Evolutionary conservation across 37 sponge, comb jelly and placozoan genomes (phyloP), one percentile per base, ranked within the genome.

Genomic region (Halichondria panicea): DNA sequence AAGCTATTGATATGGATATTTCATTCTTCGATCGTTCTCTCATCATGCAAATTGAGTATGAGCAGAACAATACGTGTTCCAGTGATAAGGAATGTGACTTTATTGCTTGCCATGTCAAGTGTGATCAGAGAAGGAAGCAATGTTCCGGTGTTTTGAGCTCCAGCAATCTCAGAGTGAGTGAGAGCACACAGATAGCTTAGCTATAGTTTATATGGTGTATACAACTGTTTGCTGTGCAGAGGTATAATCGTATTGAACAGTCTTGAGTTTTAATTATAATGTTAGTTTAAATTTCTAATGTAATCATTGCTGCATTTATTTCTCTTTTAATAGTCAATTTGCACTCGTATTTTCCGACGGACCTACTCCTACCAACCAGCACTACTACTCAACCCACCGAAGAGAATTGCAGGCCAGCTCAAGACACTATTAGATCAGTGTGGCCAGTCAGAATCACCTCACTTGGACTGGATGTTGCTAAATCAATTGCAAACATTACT

Each of bases 1-100:
- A 68, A 43, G 60, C 84, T 19, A 84, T 89, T 32, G 90, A 89
- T 55, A 32, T 82, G 40, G 90, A 89, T 63, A 78, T 89, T 7
- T 58, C 84, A 31, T 70, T 62, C 33, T 88, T 81, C 71, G 68
- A 71, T n/a, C 5, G 24, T 21, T 5, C 27, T 1, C 7, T 83
- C n/a, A 18, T 43, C 3, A 12, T 13, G 1, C 4, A 43, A 22
- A 4, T 75, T 25, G 41, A 15, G 0, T 31, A 19, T 75, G 68
- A 80, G 64, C 78, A 55, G 66, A 71, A 71, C 37, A 78, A n/a
- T 11, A 32, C 32, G 0, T 88, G 88, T 55, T 40, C 28, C 18
- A 24, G n/a, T 33, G 30, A 86, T 42, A 0, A 15, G 2, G 80
- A 86, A 39, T 86, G 87, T 43, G 43, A 41, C 43, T 41, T 79